Evolutionary conservation across 2,888 invertebrate genomes (phyloP).

Genomic region (Ormia ochracea): DNA sequence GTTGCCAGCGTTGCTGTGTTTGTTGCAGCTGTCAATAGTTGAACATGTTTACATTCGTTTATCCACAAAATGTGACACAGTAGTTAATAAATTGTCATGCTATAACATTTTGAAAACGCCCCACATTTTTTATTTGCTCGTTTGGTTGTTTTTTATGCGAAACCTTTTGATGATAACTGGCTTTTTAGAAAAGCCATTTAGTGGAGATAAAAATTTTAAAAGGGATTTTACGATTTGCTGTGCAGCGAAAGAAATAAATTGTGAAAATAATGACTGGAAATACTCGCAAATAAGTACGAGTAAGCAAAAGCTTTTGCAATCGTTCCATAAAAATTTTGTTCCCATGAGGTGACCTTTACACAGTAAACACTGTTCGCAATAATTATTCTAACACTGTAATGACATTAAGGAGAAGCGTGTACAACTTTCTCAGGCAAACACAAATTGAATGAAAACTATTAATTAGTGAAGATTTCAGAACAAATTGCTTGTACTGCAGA

Average conservation of each 20-base stretch:
- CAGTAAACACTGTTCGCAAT: too few relatives aligned
- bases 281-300: background rate
- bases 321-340: background rate
- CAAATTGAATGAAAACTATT: too few relatives aligned
- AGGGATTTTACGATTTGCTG: background rate
- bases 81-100: slow-evolving; percentile 62
- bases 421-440: too few relatives aligned
- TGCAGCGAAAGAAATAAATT: background rate
- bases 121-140: slow-evolving; percentile 38
- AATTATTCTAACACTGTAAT: too few relatives aligned
- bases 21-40: slow-evolving; percentile 48
- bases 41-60: slow-evolving; percentile 48
- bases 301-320: background rate
- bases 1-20: slow-evolving; percentile 1
- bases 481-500: too few relatives aligned
- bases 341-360: too few relatives aligned
- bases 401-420: too few relatives aligned
- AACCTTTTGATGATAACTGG: slow-evolving; percentile 15
- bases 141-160: background rate
- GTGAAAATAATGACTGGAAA: background rate
- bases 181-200: background rate
- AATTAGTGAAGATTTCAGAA: too few relatives aligned
- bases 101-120: slow-evolving; percentile 56
- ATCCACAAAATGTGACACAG: slow-evolving; percentile 59
- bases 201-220: background rate